These are phyloP conservation scores for Diogma glabrata DNA, from an alignment of 2,888 invertebrate genomes.

Conservation along the genomic window DNA sequence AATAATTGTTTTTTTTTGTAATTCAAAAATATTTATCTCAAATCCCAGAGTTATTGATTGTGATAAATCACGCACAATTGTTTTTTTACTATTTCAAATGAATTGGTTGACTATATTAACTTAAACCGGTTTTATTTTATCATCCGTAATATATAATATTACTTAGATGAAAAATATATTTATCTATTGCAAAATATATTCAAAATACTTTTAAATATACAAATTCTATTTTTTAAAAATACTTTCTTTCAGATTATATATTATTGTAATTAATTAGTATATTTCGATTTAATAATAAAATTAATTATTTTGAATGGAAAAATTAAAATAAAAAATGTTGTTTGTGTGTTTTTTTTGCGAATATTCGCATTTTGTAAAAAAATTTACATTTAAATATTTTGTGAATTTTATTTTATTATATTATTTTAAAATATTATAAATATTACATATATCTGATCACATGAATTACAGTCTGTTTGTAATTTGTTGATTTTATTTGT, in stretches of 20 bases:
- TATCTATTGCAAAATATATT: constrained; percentile 10
- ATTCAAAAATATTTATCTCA: constrained; percentile 9
- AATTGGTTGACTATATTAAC: constrained; percentile 7
- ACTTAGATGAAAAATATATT: neutral
- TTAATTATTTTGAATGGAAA: constrained; percentile 7
- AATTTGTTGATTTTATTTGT: constrained; percentile 12
- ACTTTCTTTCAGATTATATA: neutral
- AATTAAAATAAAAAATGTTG: constrained; percentile 4
- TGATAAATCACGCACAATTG: constrained; percentile 7
- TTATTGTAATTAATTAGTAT: neutral
- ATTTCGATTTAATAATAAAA: constrained; percentile 4
- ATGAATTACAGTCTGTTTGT: constrained; percentile 17
- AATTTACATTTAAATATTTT: constrained; percentile 9
- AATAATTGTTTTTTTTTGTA: neutral
- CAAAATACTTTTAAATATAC: constrained; percentile 6
- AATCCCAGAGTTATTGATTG: constrained; percentile 5
- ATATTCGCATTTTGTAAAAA: constrained; percentile 8
- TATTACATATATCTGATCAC: constrained; percentile 19
- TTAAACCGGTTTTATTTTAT: constrained; percentile 9
- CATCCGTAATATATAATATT: constrained; percentile 9
- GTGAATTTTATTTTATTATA: constrained; percentile 14
- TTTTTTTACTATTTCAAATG: constrained; percentile 8
- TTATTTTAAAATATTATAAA: constrained; percentile 13
- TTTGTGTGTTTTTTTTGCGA: constrained; percentile 1
- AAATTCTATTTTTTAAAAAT: constrained; percentile 8